Base-by-base conservation (phyloP, 2,113 vertebrate species). In the Aegithalos caudatus region DNA sequence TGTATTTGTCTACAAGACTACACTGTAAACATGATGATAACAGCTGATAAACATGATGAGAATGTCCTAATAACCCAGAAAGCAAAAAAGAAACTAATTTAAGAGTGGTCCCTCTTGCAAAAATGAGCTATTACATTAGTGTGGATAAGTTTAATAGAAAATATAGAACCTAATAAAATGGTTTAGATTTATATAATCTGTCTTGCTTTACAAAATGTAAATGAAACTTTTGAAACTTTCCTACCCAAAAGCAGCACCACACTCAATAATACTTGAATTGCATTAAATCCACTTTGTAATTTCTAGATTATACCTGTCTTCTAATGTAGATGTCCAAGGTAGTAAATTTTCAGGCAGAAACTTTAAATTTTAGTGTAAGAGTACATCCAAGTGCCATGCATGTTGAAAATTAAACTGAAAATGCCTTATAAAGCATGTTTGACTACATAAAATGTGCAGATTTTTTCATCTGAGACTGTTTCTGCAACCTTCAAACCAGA, bases 311-410 rank as follows among this genome's bases (percentile, higher is more conserved):
- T 12, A 77, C 28, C 10, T 80, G 1, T 42, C 29, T 67, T 69
- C 23, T 56, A 78, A 78, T 21, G 19, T 21, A 66, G 13, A 14
- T 44, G 27, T 31, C 37, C 42, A 58, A 87, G 47, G 51, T 18
- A 14, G 27, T 37, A 79, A 79, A 89, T 74, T 42, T 87, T 45
- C 35, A 76, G 22, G 37, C 44, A 90, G 27, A 15, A 79, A 66
- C 19, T 66, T 81, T 15, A 58, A 48, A 82, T 79, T 71, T 90
- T 29, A 64, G 18, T 25, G 13, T 44, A 76, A 40, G 14, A 87
- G 64, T 22, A 71, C 4, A 78, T 17, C 21, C 29, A 92, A 78
- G 7, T 19, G 58, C 8, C 3, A 47, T 1, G 2, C 0, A 0
- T 24, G 3, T 9, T 21, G 16, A 89, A 91, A 94, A 67, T 64